These are phyloP conservation scores for Apodemia hepburni DNA, from an alignment of 2,888 invertebrate species.

Conservation along the genomic window DNA sequence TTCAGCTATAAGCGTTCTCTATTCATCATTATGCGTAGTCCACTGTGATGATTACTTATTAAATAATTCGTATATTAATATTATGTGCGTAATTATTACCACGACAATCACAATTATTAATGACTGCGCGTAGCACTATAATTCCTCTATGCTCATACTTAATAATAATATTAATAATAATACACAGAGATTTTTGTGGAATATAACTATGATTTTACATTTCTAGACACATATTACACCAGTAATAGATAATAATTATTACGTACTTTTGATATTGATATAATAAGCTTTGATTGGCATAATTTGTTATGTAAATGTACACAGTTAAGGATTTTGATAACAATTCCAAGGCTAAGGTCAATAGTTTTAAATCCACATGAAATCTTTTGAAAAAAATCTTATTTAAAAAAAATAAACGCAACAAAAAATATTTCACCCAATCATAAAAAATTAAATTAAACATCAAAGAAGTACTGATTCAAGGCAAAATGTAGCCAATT, in stretches of 20 bases:
- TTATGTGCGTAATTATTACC: conserved; percentile 63
- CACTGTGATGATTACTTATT: conserved; percentile 49
- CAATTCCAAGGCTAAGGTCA: conserved; percentile 8
- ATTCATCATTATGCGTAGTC: conserved; percentile 6
- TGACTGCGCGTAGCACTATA: neutral
- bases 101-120: conserved; percentile 38
- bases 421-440: neutral
- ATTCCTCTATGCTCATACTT: conserved; percentile 1
- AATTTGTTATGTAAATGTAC: neutral
- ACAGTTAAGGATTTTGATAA: neutral
- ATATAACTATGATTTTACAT: conserved; percentile 16
- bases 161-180: conserved; percentile 8
- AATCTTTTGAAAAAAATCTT: neutral
- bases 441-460: neutral
- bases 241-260: conserved; percentile 10
- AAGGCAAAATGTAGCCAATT: conserved; percentile 8
- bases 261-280: conserved; percentile 16
- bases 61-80: conserved; percentile 63
- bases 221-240: conserved; percentile 21
- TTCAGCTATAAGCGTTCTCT: conserved; percentile 1
- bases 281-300: conserved; percentile 16
- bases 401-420: neutral
- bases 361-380: neutral
- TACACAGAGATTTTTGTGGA: conserved; percentile 21
- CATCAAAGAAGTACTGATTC: neutral